Evolutionary conservation across 2,888 invertebrate genomes (phyloP), one percentile per base, ranked within the genome.

Genomic region (Luperina nickerlii): DNA sequence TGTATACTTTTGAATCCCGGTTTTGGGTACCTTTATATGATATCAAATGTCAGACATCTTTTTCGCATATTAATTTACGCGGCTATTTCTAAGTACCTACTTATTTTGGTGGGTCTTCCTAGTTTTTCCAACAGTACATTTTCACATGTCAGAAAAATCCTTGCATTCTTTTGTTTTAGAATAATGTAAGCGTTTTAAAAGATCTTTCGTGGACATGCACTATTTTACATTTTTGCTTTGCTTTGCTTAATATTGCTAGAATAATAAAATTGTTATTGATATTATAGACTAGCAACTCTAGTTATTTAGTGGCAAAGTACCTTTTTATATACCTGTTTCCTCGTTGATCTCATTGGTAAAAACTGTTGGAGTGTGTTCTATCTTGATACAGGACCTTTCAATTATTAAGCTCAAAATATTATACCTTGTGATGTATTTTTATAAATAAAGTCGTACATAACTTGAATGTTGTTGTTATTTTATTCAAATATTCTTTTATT

Each of bases 361-460:
- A 94, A 93, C 94, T 94, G 93, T 94, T 94, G 92, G 93, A 92
- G 93, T 94, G 96, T 96, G 96, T 96, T 96, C 96, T 95, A 94
- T 94, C 93, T 90, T 94, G 93, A 92, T 95, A 96, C 95, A 96
- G 95, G 96, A 95, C 92, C 83, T 93, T 96, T 96, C 94, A 94
- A 95, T 94, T 95, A 95, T 91, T 95, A 95, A 94, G 96, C 96
- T 96, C 96, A 96, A 96, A 94, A 95, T 95, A 89, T 90, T 93
- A 94, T 94, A 96, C 94, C 95, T 95, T 96, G 96, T 96, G 95
- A 96, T 96, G 96, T 96, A 96, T 96, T 96, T 96, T 96, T 96
- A 93, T 96, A 96, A 94, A 94, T 94, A 95, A 94, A 96, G 91
- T 92, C 91, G 88, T 93, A 90, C 86, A 83, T 88, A 87, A 81